Percentiles rank a stretch among this genome's conserved stretches.
phyloP scores from a whole-genome alignment of 2,888 invertebrate genomes.

The Ormyrus labotus region DNA sequence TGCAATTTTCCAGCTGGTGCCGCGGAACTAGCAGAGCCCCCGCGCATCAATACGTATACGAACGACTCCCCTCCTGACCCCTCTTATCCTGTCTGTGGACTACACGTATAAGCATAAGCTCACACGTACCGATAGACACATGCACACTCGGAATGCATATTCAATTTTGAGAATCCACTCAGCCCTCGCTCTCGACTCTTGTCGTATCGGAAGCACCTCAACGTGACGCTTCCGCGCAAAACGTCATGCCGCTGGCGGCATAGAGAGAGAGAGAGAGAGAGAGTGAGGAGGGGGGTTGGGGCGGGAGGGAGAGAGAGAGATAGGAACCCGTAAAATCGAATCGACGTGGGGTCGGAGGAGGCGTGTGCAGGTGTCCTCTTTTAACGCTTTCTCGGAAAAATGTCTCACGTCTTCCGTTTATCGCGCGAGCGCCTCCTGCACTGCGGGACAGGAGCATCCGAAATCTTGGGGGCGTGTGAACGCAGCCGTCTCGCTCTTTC shows the following conservation, averaged over 20 bases:
- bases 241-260: constrained; percentile 1
- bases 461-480: constrained; percentile 23
- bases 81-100: too few species aligned
- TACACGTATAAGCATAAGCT: too few species aligned
- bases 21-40: too few species aligned
- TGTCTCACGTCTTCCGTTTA: constrained; percentile 43
- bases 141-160: constrained; percentile 61
- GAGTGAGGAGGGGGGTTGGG: constrained; percentile 4
- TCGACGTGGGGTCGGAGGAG: background rate
- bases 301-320: background rate
- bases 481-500: background rate
- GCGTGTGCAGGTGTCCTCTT: constrained; percentile 25
- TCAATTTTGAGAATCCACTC: constrained; percentile 63
- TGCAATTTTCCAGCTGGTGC: too few species aligned
- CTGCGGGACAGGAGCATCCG: constrained; percentile 10
- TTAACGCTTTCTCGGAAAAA: constrained; percentile 38
- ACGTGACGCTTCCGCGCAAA: constrained; percentile 39
- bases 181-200: constrained; percentile 43
- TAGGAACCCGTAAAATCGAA: background rate
- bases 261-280: constrained; percentile 1
- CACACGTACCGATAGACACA: too few species aligned
- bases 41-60: too few species aligned
- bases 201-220: constrained; percentile 46
- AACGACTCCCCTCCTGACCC: too few species aligned
- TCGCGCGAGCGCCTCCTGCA: constrained; percentile 8